Base-by-base conservation (phyloP, 2,888 invertebrate genomes). In the Mythimna albipuncta region DNA sequence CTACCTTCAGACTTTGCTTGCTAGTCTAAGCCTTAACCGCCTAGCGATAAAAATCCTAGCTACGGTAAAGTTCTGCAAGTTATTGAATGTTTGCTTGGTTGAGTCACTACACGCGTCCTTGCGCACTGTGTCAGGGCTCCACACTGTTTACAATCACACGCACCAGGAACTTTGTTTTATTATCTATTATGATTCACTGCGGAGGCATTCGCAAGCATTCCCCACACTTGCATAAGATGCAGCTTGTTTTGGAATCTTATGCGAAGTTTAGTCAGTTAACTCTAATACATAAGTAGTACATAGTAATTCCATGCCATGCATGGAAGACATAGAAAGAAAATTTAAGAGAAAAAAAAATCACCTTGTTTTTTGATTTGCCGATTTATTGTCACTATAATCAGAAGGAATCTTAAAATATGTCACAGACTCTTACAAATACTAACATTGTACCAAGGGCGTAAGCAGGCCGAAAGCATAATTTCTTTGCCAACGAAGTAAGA, bases 31-130 rank as follows among this genome's bases (percentile, higher is more conserved):
- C 19, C 57, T 58, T 13, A 52, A 26, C 32, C 41, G 11, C 16
- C 68, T 32, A 67, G 21, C 11, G 55, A 19, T 32, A 50, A 61
- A 64, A 76, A 77, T 47, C 38, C n/a, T 47, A 81, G 73, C 69
- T 81, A 72, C 70, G 76, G 76, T 80, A 75, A 77, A 32, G 69
- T 70, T 67, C 50, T 78, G 69, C 69, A 70, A 75, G 63, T 75
- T 70, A 69, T 83, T 72, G 70, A 84, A 77, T 72, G 83, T 72
- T 82, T 77, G 62, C 50, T 75, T 68, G 68, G 89, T 89, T 91
- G 90, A 92, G 87, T 93, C 90, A 92, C 87, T 88, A 82, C 82
- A 75, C 87, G 89, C 90, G 92, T 89, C 91, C 92, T 92, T 92
- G 92, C 83, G 71, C 41, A 78, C 72, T 87, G 77, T 85, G 87